Evolutionary conservation across 2,888 invertebrate genomes (phyloP), one percentile per base, ranked within the genome.

Genomic region (Apoda limacodes): DNA sequence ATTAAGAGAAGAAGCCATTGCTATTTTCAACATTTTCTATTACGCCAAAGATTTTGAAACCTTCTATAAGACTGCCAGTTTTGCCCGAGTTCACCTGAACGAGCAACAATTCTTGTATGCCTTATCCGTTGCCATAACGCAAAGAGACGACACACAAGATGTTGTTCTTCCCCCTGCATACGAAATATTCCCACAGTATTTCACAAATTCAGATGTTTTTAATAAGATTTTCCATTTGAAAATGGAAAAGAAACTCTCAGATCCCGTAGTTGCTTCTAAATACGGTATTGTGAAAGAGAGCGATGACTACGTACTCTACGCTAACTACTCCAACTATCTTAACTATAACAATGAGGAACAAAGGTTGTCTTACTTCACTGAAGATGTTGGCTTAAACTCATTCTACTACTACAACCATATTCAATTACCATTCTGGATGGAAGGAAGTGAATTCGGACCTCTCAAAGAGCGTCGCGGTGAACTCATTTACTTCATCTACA

Each of bases 341-440:
- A 60, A 71, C 43, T 83, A 82, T 49, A 76, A 71, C 42, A 82
- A 84, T 43, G 53, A 74, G 2, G 88, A 89, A 46, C 78, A 82
- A 48, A 82, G 76, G 35, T 45, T 89, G 33, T 74, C 84, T 21
- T 89, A 89, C 65, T 87, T 88, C 65, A 86, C 85, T 19, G 88
- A 89, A 54, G 89, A 89, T 50, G 71, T 89, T 44, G 88, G 86
- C 35, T 66, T 87, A 49, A 89, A 88, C 62, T 53, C 83, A 1
- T 88, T 80, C 65, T 88, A 89, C 71, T 85, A 82, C 62, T 85
- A 82, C 61, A 83, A 85, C 69, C 84, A 88, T 50, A 54, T 80
- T 38, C 80, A 84, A 34, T 81, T 81, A 50, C 86, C 88, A 21
- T 86, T 85, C 80, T 87, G 86, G 84, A 66, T 87, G 56, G 71